phyloP scores from a whole-genome alignment of 2,797 vertebrate genomes.

The Melanotaenia parkinsoni region DNA sequence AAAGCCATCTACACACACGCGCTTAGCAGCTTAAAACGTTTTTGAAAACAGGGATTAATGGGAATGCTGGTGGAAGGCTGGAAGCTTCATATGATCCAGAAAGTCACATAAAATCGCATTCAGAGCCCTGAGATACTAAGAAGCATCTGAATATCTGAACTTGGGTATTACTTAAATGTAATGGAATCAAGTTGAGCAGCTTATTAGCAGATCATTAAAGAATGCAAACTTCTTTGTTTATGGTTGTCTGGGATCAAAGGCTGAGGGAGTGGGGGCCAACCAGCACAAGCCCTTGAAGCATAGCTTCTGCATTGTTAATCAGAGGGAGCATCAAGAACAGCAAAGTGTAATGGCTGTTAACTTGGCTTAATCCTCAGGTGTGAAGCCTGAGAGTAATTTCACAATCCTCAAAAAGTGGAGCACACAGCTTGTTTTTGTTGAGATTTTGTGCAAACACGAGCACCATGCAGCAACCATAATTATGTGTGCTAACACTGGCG shows the following conservation, averaged over 20 bases:
- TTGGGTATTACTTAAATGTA: slow-evolving; percentile 16
- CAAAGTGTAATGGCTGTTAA: slow-evolving; percentile 32
- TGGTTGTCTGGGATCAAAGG: slow-evolving; percentile 19
- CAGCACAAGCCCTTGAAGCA: slow-evolving; percentile 17
- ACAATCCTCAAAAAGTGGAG: slow-evolving; percentile 16
- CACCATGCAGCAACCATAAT: slow-evolving; percentile 24
- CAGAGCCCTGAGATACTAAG: neutral
- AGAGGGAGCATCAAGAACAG: slow-evolving; percentile 18
- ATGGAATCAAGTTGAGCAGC: slow-evolving; percentile 21
- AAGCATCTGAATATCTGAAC: neutral
- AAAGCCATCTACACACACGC: slow-evolving; percentile 28
- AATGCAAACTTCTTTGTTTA: slow-evolving; percentile 9
- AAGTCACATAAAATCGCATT: neutral
- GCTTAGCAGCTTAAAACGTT: slow-evolving; percentile 20
- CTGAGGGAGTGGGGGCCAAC: neutral
- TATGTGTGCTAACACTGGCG: slow-evolving; percentile 38
- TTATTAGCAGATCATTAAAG: neutral
- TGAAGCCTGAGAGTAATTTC: slow-evolving; percentile 22
- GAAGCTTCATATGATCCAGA: slow-evolving; percentile 33
- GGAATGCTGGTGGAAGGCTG: slow-evolving; percentile 2
- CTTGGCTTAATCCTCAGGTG: slow-evolving; percentile 48
- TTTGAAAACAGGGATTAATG: slow-evolving; percentile 23
- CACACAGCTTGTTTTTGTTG: slow-evolving; percentile 30
- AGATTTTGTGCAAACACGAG: slow-evolving; percentile 27
- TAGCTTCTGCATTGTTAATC: slow-evolving; percentile 9